phyloP scores from a whole-genome alignment of 2,797 vertebrate genomes.

The Periparus ater region DNA sequence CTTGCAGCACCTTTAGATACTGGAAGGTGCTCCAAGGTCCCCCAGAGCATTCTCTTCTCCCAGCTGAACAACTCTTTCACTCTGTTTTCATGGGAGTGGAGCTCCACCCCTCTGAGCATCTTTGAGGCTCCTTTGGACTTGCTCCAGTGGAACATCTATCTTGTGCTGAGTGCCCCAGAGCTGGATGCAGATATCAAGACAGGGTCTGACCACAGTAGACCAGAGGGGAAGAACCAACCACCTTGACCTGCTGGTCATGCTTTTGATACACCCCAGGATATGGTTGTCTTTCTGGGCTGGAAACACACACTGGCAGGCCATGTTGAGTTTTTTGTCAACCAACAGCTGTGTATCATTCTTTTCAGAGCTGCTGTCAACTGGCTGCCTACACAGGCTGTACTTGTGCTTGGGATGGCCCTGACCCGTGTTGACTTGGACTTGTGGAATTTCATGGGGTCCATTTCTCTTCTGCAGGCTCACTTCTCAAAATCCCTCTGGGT shows the following conservation, averaged over 20 bases:
- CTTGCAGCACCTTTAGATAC: neutral
- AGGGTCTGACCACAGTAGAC: neutral
- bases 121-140: neutral
- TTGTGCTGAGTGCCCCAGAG: neutral
- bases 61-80: neutral
- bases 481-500: neutral
- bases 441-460: neutral
- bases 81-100: neutral
- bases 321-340: neutral
- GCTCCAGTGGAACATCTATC: neutral
- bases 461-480: neutral
- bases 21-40: neutral
- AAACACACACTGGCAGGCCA: neutral
- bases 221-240: neutral
- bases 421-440: neutral
- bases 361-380: neutral
- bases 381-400: neutral
- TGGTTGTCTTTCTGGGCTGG: neutral
- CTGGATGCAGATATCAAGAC: neutral
- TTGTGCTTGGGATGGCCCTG: neutral
- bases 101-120: neutral
- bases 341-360: neutral
- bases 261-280: neutral
- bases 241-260: too few species aligned
- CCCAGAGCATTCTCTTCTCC: neutral